These are phyloP conservation scores for Sialia sialis DNA, from an alignment of 2,113 vertebrate species.

Conservation along the genomic window DNA sequence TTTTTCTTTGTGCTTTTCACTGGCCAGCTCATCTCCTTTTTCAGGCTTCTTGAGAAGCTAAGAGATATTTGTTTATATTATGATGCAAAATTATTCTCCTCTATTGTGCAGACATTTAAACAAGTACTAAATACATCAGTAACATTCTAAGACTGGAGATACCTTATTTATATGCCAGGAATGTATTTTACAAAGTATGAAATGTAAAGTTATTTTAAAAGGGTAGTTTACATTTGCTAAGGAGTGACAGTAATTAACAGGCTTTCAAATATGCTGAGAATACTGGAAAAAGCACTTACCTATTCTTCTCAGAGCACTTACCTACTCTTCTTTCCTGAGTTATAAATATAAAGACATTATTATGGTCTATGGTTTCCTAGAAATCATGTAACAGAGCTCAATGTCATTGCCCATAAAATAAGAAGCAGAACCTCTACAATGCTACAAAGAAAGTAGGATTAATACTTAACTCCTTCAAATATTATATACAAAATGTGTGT, in stretches of 20 bases:
- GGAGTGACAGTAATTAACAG: not conserved
- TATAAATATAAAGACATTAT: not conserved
- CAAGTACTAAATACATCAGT: not conserved
- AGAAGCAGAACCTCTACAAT: not conserved
- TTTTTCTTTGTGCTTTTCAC: conserved; percentile 86
- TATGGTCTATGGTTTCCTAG: not conserved
- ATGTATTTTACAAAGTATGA: not conserved
- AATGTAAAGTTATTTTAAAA: not conserved
- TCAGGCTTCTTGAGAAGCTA: conserved; percentile 97
- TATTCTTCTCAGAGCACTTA: not conserved
- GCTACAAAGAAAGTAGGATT: not conserved
- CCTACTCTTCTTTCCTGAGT: not conserved
- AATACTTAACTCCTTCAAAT: not conserved
- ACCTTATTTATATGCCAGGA: not conserved
- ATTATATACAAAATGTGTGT: not conserved
- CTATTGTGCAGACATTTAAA: not conserved
- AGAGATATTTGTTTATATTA: conserved; percentile 41
- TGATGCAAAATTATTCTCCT: not conserved
- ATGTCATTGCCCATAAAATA: not conserved
- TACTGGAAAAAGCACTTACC: conserved; percentile 10
- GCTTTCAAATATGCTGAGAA: not conserved
- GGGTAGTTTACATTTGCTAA: not conserved
- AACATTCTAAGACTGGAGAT: not conserved
- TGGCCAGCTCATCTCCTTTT: conserved; percentile 83
- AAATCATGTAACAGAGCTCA: not conserved